phyloP scores from a whole-genome alignment of 2,113 vertebrate species.

The Procavia capensis region DNA sequence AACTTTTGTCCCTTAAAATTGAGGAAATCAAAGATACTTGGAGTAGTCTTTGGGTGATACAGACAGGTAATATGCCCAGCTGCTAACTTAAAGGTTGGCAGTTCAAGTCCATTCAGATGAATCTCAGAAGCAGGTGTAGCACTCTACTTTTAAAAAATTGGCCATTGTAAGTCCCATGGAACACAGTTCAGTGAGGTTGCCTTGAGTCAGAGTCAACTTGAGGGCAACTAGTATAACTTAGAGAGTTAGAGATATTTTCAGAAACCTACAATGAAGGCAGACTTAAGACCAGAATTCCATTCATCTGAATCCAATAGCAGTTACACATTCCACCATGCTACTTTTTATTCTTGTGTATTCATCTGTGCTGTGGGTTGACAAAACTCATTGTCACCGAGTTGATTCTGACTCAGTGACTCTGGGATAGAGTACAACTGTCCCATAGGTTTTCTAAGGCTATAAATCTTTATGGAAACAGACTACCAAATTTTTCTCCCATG shows the following conservation, averaged over 20 bases:
- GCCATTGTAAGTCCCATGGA: too few relatives aligned
- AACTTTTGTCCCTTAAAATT: not conserved
- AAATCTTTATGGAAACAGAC: not conserved
- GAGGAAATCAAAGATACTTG: not conserved
- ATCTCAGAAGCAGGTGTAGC: too few relatives aligned
- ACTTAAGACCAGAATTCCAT: not conserved
- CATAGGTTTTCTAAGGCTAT: not conserved
- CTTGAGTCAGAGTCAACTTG: too few relatives aligned
- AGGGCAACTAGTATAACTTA: not conserved
- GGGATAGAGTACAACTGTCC: too few relatives aligned
- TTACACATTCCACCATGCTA: accelerated
- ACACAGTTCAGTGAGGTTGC: too few relatives aligned
- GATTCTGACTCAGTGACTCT: too few relatives aligned
- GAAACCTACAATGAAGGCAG: not conserved
- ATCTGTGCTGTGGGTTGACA: too few relatives aligned
- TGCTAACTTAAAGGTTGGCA: too few relatives aligned
- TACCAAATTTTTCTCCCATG: not conserved
- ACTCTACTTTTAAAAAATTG: too few relatives aligned
- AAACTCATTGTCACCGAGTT: too few relatives aligned
- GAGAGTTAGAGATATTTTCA: conserved; percentile 11
- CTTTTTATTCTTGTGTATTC: not conserved
- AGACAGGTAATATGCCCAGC: too few relatives aligned
- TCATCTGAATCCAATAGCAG: not conserved
- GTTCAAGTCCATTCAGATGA: too few relatives aligned
- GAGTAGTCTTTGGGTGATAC: not conserved